Percentiles rank a stretch among this genome's conserved stretches.
Conservation (phyloP, 2,888 invertebrate genomes). For the Acrobasis consociella region DNA sequence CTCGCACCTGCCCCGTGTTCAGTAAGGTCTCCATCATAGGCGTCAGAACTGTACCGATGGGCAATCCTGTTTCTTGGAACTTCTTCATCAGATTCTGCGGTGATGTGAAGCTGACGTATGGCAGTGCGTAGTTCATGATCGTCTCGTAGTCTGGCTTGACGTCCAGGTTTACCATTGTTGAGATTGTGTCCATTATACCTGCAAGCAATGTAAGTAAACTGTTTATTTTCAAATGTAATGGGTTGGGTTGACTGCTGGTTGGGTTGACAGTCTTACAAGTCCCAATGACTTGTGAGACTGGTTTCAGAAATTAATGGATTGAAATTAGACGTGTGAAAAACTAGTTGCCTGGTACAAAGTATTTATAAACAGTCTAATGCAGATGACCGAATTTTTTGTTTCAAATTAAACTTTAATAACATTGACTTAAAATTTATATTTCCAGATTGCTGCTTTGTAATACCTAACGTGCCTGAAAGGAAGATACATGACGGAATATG, state of each 20-base stretch:
- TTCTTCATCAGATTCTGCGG: conserved; percentile 76
- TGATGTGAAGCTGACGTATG: conserved; percentile 76
- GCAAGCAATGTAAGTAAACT: conserved; percentile 30
- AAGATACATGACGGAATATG: too few relatives aligned
- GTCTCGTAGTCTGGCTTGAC: conserved; percentile 83
- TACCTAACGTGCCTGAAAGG: too few relatives aligned
- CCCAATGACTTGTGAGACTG: too few relatives aligned
- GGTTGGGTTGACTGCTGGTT: neutral
- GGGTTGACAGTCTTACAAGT: too few relatives aligned
- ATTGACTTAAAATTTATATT: too few relatives aligned
- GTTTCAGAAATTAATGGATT: too few relatives aligned
- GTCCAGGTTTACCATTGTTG: conserved; percentile 77
- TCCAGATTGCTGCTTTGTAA: too few relatives aligned
- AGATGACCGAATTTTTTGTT: too few relatives aligned
- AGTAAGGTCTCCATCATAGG: conserved; percentile 76
- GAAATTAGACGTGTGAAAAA: neutral
- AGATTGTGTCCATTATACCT: conserved; percentile 80
- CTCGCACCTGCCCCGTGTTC: conserved; percentile 64
- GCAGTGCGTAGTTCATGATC: conserved; percentile 78
- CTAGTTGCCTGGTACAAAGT: too few relatives aligned
- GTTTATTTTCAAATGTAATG: neutral
- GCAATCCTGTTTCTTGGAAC: conserved; percentile 68
- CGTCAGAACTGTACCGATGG: conserved; percentile 60
- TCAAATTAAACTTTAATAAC: too few relatives aligned
- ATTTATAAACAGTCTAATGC: too few relatives aligned